phyloP scores from a whole-genome alignment of 2,113 vertebrate genomes.

The Neodon shergylaensis region DNA sequence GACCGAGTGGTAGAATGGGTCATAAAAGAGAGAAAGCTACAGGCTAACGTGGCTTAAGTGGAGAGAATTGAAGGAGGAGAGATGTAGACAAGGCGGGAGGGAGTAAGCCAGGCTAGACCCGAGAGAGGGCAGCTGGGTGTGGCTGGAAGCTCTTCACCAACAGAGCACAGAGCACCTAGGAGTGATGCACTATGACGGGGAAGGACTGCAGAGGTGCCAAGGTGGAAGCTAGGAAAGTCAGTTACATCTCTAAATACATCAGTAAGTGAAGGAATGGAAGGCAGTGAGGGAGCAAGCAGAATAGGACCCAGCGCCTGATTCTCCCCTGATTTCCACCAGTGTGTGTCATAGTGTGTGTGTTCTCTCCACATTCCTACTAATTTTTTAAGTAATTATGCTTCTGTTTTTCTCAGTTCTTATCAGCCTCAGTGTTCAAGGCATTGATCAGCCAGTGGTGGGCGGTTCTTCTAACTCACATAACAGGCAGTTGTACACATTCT shows the following conservation, averaged over 20 bases:
- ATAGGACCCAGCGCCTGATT: neutral
- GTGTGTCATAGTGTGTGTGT: neutral
- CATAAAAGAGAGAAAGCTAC: too few species aligned
- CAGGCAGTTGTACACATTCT: neutral
- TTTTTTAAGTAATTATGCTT: neutral
- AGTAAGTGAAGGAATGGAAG: neutral
- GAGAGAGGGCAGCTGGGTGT: neutral
- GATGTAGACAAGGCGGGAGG: neutral
- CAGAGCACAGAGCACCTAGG: neutral
- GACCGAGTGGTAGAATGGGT: too few species aligned
- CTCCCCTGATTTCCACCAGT: neutral
- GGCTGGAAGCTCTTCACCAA: neutral
- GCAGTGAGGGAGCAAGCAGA: neutral
- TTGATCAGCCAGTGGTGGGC: neutral
- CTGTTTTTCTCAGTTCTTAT: neutral
- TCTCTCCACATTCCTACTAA: neutral
- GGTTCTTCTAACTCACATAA: neutral
- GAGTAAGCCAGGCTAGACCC: neutral
- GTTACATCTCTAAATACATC: neutral
- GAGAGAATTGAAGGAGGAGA: neutral
- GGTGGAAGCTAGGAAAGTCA: neutral
- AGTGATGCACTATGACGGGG: neutral
- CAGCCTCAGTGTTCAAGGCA: constrained; percentile 6
- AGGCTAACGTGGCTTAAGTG: neutral
- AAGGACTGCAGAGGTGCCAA: neutral